Evolutionary conservation across 2,888 invertebrate genomes (phyloP).

Genomic region (Dryococelus australis): DNA sequence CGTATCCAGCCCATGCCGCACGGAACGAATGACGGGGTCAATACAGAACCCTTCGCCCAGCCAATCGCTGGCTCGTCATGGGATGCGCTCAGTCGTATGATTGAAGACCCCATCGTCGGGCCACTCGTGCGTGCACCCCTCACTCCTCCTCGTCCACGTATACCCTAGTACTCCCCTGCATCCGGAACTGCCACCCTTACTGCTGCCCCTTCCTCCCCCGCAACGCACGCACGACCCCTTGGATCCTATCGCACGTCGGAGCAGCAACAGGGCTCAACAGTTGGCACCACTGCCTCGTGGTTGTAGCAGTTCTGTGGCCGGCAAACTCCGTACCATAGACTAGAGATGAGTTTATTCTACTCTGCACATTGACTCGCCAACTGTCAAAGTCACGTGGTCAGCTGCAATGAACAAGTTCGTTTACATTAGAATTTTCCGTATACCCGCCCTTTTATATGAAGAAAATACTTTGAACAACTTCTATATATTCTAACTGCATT

Average conservation of each 20-base stretch:
- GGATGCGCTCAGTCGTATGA: conserved; percentile 25
- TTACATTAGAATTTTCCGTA: too few relatives aligned
- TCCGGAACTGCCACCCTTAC: background rate
- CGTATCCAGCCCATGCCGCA: background rate
- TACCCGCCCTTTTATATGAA: too few relatives aligned
- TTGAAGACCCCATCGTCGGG: conserved; percentile 25
- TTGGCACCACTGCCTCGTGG: conserved; percentile 1
- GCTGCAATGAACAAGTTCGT: too few relatives aligned
- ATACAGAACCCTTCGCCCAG: conserved; percentile 16
- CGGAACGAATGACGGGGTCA: conserved; percentile 16
- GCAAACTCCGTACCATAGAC: too few relatives aligned
- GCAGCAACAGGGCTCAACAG: conserved; percentile 4
- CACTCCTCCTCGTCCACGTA: background rate
- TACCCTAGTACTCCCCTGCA: background rate
- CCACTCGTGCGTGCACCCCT: conserved; percentile 20
- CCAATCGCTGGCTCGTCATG: conserved; percentile 17
- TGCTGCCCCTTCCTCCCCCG: background rate
- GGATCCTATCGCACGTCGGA: too few relatives aligned
- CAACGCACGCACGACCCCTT: too few relatives aligned
- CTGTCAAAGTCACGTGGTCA: too few relatives aligned
- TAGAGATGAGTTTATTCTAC: too few relatives aligned
- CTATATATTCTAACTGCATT: too few relatives aligned
- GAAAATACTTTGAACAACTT: too few relatives aligned
- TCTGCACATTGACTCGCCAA: too few relatives aligned
- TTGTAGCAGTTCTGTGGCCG: background rate